Evolutionary conservation across 1,140 invertebrate genomes (phyloP), one percentile per base, ranked within the genome.

Genomic region (Lerema accius): DNA sequence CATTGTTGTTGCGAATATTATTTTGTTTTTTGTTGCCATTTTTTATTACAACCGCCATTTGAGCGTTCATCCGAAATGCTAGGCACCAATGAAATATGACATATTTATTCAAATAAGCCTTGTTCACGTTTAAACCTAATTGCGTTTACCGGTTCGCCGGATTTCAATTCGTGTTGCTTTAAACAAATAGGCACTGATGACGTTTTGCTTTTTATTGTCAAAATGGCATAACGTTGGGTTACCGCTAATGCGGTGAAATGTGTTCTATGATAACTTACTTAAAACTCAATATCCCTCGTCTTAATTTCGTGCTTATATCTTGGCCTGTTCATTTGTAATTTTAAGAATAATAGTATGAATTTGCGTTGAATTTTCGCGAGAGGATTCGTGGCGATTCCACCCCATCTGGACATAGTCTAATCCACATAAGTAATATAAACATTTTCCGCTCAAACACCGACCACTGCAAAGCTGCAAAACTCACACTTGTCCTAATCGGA

Each of bases 1-100:
- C 56, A 59, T 48, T 59, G 56, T 59, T 59, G 42, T 58, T 58
- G 55, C 55, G 56, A 59, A 59, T 59, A 48, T 23, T 48, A 48
- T 59, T 48, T 48, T 48, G 28, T 59, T 35, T 53, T 48, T 59
- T 48, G 11, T 14, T 9, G 17, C 13, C 56, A 28, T 48, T 40
- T 59, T 59, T 59, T 59, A 59, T 59, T 59, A 46, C 56, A 14
- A 15, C 16, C 28, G 56, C 32, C 56, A 48, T 59, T 48, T 59
- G 28, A 48, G 43, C 55, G 39, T 56, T 43, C 51, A 13, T 40
- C 53, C 53, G 40, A 43, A 58, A 35, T 58, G 55, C n/a, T 59
- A 56, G 51, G 28, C 26, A 45, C 55, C 32, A 28, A 46, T 59
- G 55, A 59, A 59, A 59, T 59, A 59, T 59, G 26, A 17, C 26